phyloP scores from a whole-genome alignment of 2,113 vertebrate species.

The Pangasianodon hypophthalmus region DNA sequence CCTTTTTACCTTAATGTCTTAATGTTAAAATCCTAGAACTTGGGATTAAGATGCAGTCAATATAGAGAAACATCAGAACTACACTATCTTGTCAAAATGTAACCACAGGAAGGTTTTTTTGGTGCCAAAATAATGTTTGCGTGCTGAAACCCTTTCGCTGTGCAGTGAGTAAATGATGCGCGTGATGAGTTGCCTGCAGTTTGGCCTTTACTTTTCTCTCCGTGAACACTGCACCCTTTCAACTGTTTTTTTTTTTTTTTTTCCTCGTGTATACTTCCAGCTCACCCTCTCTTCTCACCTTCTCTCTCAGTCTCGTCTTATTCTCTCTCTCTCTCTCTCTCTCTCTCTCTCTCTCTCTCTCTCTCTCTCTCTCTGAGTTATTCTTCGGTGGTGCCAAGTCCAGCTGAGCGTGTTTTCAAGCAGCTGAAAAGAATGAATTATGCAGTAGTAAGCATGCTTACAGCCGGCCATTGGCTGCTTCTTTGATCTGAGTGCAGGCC shows the following conservation, averaged over 20 bases:
- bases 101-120: background rate
- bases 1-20: background rate
- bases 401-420: constrained; percentile 89
- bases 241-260: background rate
- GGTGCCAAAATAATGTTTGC: background rate
- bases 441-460: constrained; percentile 92
- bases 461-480: constrained; percentile 90
- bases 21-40: background rate
- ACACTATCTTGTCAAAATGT: background rate
- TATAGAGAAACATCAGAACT: background rate
- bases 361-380: constrained; percentile 65
- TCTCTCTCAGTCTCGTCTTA: constrained; percentile 16
- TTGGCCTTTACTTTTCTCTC: constrained; percentile 18
- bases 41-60: background rate
- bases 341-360: constrained; percentile 27
- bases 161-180: background rate
- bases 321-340: background rate
- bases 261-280: background rate
- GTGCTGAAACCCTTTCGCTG: background rate
- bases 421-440: constrained; percentile 94
- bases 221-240: background rate
- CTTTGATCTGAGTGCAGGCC: constrained; percentile 96
- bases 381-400: constrained; percentile 86
- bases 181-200: background rate
- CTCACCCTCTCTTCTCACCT: constrained; percentile 8